Evolutionary conservation across 1,140 invertebrate genomes (phyloP).

Genomic region (Penaeus chinensis): DNA sequence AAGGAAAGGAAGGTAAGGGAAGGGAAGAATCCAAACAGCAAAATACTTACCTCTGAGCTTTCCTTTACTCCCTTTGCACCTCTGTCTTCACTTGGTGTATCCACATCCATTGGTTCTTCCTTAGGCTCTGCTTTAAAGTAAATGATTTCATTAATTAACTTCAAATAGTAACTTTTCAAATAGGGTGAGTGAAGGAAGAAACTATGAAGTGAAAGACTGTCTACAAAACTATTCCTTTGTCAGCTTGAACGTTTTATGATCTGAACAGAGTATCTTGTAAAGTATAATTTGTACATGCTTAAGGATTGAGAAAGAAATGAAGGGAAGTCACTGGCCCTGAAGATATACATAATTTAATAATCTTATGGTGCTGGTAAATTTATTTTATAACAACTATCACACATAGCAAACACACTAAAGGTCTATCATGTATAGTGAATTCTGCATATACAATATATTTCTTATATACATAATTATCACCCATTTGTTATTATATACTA

Average conservation of each 20-base stretch:
- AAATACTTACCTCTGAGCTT: conserved; percentile 17
- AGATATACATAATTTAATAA: too few relatives aligned
- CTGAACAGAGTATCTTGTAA: background rate
- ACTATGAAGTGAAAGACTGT: background rate
- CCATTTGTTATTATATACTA: too few relatives aligned
- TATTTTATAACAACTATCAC: too few relatives aligned
- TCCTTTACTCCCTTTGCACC: conserved; percentile 58
- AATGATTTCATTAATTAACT: conserved; percentile 5
- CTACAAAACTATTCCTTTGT: background rate
- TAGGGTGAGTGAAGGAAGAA: background rate
- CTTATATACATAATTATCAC: too few relatives aligned
- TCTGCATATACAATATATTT: too few relatives aligned
- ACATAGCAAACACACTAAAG: too few relatives aligned
- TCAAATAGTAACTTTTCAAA: background rate
- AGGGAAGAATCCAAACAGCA: background rate
- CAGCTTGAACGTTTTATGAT: background rate
- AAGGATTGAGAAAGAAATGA: too few relatives aligned
- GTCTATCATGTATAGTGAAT: too few relatives aligned
- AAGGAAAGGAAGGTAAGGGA: too few relatives aligned
- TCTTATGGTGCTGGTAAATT: too few relatives aligned
- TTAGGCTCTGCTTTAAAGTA: conserved; percentile 48
- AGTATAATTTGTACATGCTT: background rate
- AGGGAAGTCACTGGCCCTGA: too few relatives aligned
- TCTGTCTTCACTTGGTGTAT: conserved; percentile 65
- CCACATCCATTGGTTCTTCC: conserved; percentile 64